phyloP scores from a whole-genome alignment of 2,797 vertebrate genomes.

The Aulostomus chinensis region DNA sequence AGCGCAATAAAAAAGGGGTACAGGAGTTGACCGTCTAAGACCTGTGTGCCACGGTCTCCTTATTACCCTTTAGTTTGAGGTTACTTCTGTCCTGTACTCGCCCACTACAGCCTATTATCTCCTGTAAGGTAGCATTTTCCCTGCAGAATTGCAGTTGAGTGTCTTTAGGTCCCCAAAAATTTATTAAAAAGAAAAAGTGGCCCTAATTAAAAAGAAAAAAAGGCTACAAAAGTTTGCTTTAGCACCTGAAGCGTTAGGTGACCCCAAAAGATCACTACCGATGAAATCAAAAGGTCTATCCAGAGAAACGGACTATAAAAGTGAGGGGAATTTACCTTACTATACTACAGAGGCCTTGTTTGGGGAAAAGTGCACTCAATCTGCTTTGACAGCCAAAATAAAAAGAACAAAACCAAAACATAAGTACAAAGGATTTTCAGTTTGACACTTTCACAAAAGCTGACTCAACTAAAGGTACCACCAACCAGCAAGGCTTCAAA shows the following conservation, averaged over 20 bases:
- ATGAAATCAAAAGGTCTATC: conserved; percentile 27
- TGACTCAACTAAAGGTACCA: conserved; percentile 42
- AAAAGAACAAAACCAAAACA: conserved; percentile 74
- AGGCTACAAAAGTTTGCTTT: conserved; percentile 66
- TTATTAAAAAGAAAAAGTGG: conserved; percentile 21
- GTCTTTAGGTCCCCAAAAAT: conserved; percentile 41
- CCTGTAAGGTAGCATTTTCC: conserved; percentile 62
- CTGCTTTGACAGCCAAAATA: conserved; percentile 72
- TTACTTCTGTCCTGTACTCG: conserved; percentile 64
- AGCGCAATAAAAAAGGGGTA: conserved; percentile 80
- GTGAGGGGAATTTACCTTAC: conserved; percentile 42
- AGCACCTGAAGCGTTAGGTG: conserved; percentile 60
- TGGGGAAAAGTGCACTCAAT: conserved; percentile 43
- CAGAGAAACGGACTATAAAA: conserved; percentile 67
- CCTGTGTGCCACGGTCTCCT: conserved; percentile 71
- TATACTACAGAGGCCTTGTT: conserved; percentile 38
- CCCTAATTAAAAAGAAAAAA: conserved; percentile 29
- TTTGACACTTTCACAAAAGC: conserved; percentile 69
- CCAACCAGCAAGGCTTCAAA: conserved; percentile 74
- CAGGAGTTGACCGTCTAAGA: conserved; percentile 69
- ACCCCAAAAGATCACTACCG: conserved; percentile 14
- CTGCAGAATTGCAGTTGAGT: conserved; percentile 76
- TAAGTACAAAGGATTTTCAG: conserved; percentile 72
- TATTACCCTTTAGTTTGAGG: conserved; percentile 67
- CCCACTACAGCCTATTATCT: conserved; percentile 60